Conservation (phyloP, 2,888 invertebrate species). For the Heliconius charithonia region DNA sequence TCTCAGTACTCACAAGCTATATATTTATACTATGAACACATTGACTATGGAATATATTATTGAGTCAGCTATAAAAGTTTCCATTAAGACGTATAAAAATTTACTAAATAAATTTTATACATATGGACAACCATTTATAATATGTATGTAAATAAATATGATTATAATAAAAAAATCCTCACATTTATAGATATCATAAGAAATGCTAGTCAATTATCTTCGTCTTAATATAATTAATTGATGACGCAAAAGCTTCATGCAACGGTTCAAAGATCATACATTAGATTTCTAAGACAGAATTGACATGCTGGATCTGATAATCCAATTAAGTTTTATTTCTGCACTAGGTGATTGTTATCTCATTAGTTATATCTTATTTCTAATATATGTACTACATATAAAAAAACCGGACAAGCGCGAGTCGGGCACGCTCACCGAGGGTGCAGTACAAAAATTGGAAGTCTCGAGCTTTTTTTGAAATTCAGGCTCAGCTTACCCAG, state of each 20-base stretch:
- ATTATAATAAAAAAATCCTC: not conserved
- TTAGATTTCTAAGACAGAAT: slow-evolving; percentile 62
- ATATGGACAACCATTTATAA: not conserved
- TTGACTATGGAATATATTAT: too few species aligned
- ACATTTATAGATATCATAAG: not conserved
- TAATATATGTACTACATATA: too few species aligned
- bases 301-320: slow-evolving; percentile 30
- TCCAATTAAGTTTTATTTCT: slow-evolving; percentile 32
- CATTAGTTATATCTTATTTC: not conserved
- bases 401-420: too few species aligned
- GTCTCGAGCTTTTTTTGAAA: too few species aligned
- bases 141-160: not conserved
- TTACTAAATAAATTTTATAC: too few species aligned
- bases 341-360: not conserved
- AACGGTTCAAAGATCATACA: slow-evolving; percentile 56
- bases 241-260: slow-evolving; percentile 31
- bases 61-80: too few species aligned
- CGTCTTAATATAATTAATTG: slow-evolving; percentile 25
- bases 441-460: too few species aligned
- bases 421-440: too few species aligned
- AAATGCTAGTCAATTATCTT: not conserved
- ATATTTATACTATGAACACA: too few species aligned
- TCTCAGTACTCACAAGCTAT: too few species aligned
- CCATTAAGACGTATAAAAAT: too few species aligned
- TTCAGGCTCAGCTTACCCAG: too few species aligned